These are phyloP conservation scores for Danio choprae DNA, from an alignment of 2,797 vertebrate genomes.

Conservation along the genomic window DNA sequence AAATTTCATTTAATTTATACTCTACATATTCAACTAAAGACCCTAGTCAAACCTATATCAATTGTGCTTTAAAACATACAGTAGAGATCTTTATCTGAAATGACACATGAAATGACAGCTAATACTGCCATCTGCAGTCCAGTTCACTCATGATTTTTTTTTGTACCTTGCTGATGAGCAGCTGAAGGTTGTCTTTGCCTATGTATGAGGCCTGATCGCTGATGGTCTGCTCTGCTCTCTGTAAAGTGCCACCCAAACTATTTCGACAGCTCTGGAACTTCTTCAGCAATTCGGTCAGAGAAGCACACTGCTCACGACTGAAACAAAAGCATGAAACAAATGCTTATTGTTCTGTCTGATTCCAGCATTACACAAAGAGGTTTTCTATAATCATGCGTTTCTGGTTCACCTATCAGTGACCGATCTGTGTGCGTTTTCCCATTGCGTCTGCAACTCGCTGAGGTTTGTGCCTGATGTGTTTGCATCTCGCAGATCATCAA, in stretches of 20 bases:
- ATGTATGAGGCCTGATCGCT: conserved; percentile 85
- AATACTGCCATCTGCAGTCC: conserved; percentile 55
- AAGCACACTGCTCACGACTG: conserved; percentile 84
- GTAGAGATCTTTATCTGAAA: background rate
- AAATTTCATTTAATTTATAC: too few relatives aligned
- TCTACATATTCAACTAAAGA: too few relatives aligned
- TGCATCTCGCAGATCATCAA: conserved; percentile 72
- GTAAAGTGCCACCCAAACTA: conserved; percentile 80
- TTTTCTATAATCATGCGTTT: background rate
- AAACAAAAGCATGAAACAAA: conserved; percentile 9
- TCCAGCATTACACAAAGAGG: background rate
- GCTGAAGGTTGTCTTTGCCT: conserved; percentile 89
- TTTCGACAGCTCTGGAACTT: conserved; percentile 84
- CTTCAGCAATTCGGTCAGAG: conserved; percentile 85
- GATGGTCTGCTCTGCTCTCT: conserved; percentile 84
- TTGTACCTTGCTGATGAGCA: conserved; percentile 79
- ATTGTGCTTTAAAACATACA: too few relatives aligned
- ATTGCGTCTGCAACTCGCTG: conserved; percentile 72
- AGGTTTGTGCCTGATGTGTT: conserved; percentile 66
- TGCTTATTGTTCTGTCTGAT: too few relatives aligned
- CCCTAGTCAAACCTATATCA: too few relatives aligned
- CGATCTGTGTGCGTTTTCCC: conserved; percentile 79
- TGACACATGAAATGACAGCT: background rate
- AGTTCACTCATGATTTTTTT: background rate
- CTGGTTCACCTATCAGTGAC: conserved; percentile 81